Conservation (phyloP, 2,113 vertebrate species). For the Oryctolagus cuniculus region DNA sequence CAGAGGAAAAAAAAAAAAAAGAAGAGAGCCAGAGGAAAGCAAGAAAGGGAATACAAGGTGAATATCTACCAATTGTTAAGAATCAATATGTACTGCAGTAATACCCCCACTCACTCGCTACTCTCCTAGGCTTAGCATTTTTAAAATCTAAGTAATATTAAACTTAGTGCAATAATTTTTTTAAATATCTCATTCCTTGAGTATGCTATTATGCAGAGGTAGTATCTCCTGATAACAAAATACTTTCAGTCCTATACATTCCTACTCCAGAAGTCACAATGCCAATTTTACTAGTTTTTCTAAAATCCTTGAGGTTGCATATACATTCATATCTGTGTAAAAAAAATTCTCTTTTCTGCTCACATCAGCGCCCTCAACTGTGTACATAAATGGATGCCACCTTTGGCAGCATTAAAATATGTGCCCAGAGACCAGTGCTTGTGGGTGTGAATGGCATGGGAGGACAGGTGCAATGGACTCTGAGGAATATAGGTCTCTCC, state of each 20-base stretch:
- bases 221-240: background rate
- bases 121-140: background rate
- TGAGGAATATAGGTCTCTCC: background rate
- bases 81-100: background rate
- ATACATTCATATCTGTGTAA: background rate
- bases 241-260: conserved; percentile 14
- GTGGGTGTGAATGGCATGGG: background rate
- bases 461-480: background rate
- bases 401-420: background rate
- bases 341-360: conserved; percentile 71
- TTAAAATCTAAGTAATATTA: conserved; percentile 71
- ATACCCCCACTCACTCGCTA: background rate
- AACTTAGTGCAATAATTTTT: conserved; percentile 54
- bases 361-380: conserved; percentile 52
- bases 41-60: conserved; percentile 55
- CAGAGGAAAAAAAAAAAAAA: background rate
- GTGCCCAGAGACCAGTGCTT: background rate
- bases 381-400: conserved; percentile 57
- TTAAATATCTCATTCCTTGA: background rate
- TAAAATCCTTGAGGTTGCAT: background rate
- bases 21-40: background rate
- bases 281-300: background rate
- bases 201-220: background rate
- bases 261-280: conserved; percentile 26
- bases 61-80: background rate